Percentiles rank a stretch among this genome's conserved stretches.
Evolutionary conservation across 2,888 invertebrate species (phyloP).

Genomic region (Mechanitis messenoides): DNA sequence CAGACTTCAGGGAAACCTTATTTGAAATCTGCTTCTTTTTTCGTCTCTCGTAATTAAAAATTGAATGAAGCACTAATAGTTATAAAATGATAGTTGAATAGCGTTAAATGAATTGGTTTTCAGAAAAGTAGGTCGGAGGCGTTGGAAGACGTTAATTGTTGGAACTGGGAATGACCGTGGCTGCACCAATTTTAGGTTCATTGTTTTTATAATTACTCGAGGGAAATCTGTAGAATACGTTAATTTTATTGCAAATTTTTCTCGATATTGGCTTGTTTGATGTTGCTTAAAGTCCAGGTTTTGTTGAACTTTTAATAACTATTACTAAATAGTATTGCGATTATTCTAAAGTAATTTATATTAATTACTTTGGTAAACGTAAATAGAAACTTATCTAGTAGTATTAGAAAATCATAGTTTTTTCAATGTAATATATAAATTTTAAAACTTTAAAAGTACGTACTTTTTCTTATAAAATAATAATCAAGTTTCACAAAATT

Average conservation of each 20-base stretch:
- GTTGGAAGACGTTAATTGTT: slow-evolving; percentile 46
- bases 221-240: slow-evolving; percentile 26
- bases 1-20: slow-evolving; percentile 49
- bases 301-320: neutral
- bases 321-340: neutral
- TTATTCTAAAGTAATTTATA: too few relatives aligned
- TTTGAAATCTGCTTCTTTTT: slow-evolving; percentile 30
- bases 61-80: slow-evolving; percentile 61
- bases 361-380: too few relatives aligned
- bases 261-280: slow-evolving; percentile 39
- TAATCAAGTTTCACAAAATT: too few relatives aligned
- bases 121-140: slow-evolving; percentile 62
- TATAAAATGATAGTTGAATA: slow-evolving; percentile 71
- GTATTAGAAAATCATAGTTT: too few relatives aligned
- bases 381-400: too few relatives aligned
- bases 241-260: slow-evolving; percentile 50
- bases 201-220: slow-evolving; percentile 73
- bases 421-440: too few relatives aligned
- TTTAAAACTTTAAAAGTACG: too few relatives aligned
- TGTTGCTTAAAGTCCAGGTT: slow-evolving; percentile 22
- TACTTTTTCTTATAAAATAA: too few relatives aligned
- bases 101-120: slow-evolving; percentile 71
- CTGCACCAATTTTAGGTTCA: slow-evolving; percentile 70
- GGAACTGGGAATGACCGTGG: slow-evolving; percentile 48
- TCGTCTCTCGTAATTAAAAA: slow-evolving; percentile 55